Evolutionary conservation across 1,140 invertebrate genomes (phyloP).

Genomic region (Drosophila pruinosa): DNA sequence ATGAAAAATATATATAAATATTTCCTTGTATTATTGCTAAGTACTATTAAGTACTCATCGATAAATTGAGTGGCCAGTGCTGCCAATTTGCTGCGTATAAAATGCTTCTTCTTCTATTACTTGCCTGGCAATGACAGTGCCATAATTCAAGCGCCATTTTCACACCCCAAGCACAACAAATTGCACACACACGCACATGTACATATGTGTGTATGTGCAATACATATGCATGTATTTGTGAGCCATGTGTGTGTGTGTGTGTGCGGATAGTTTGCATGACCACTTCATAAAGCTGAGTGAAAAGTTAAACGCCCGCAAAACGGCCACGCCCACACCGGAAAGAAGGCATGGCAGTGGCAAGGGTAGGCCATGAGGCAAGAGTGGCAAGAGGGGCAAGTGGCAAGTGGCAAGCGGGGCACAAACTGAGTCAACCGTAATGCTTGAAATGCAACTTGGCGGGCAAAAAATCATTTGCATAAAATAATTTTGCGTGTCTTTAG

Average conservation of each 20-base stretch:
- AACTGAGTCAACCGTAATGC: conserved; percentile 34
- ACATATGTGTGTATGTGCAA: neutral
- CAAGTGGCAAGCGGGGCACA: neutral
- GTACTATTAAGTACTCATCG: too few species aligned
- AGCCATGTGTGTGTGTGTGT: neutral
- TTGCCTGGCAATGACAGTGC: neutral
- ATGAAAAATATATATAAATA: too few species aligned
- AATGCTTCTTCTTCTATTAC: too few species aligned
- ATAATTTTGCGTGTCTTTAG: conserved; percentile 78
- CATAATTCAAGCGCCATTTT: conserved; percentile 31
- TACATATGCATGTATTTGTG: neutral
- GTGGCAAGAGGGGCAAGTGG: neutral
- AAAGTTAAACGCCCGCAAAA: conserved; percentile 53
- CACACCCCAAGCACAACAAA: conserved; percentile 29
- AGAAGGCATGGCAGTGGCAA: neutral
- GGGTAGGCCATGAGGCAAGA: neutral
- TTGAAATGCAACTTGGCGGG: conserved; percentile 26
- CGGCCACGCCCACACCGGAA: conserved; percentile 50
- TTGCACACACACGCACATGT: neutral
- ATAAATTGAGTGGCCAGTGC: neutral
- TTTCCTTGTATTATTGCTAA: too few species aligned
- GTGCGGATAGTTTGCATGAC: conserved; percentile 39
- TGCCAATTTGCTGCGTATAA: neutral
- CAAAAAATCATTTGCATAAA: conserved; percentile 75
- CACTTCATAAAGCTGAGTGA: conserved; percentile 50